Evolutionary conservation across 2,888 invertebrate genomes (phyloP).

Genomic region (Taenaris catops): DNA sequence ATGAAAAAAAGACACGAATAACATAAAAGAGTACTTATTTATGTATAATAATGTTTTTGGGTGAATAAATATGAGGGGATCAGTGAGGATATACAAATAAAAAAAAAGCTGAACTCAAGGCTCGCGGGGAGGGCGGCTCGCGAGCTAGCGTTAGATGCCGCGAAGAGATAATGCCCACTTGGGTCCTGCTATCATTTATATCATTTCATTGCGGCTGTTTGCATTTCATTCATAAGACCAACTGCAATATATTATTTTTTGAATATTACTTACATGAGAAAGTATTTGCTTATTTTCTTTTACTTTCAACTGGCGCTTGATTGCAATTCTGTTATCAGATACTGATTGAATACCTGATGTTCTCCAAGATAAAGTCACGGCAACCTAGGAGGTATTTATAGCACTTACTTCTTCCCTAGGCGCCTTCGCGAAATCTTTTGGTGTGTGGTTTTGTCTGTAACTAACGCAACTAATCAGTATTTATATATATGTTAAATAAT

Average conservation of each 20-base stretch:
- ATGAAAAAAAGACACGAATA: conserved; percentile 71
- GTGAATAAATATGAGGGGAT: conserved; percentile 71
- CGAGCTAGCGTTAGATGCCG: conserved; percentile 56
- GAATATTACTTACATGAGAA: too few species aligned
- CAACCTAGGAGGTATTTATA: too few species aligned
- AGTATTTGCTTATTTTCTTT: too few species aligned
- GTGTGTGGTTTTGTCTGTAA: too few species aligned
- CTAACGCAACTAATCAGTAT: too few species aligned
- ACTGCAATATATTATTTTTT: conserved; percentile 19
- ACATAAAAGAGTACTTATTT: conserved; percentile 72
- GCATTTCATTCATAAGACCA: conserved; percentile 57
- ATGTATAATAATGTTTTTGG: conserved; percentile 69
- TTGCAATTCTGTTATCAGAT: too few species aligned
- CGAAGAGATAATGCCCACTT: conserved; percentile 52
- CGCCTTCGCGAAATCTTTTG: too few species aligned
- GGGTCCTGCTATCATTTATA: conserved; percentile 63
- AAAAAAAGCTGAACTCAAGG: conserved; percentile 64
- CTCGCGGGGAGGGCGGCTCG: conserved; percentile 34
- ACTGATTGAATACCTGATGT: too few species aligned
- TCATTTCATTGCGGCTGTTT: conserved; percentile 73
- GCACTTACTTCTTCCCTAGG: too few species aligned
- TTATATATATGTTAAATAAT: too few species aligned
- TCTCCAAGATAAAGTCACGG: too few species aligned
- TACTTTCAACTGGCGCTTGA: too few species aligned
- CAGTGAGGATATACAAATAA: conserved; percentile 73